Base-by-base conservation (phyloP, 2,888 invertebrate species). In the Pseudoips prasinana region DNA sequence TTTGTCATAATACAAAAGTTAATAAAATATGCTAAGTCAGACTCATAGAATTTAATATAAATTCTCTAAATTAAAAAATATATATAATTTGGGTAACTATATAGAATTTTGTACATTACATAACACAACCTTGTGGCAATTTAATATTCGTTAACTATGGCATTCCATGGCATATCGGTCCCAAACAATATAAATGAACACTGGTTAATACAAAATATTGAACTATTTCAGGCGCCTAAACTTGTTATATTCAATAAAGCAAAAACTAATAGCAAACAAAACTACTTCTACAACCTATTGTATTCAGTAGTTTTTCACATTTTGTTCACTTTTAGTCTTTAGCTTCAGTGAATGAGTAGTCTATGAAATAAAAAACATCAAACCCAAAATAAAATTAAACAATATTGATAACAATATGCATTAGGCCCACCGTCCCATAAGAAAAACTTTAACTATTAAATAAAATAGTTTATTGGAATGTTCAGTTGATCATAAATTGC, bases 81-180 rank as follows among this genome's bases (percentile, higher is more conserved):
- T 61, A 67, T 51, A 72, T 69, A 74, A 70, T 81, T 79, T 78
- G 75, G 87, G 86, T 86, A 87, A 87, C 86, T 80, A 67, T 58
- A 75, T 69, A 73, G 45, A 67, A 64, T 72, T 81, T 83, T 85
- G 81, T 85, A 86, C 80, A 82, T 59, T 65, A 72, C 26, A 67
- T 73, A 82, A 86, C 84, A 87, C 86, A 86, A 86, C 85, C 83
- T 64, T 55, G 76, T 81, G 84, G 86, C 86, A 85, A 80, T 78
- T 68, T 57, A 54, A 61, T 64, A 55, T 70, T 65, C 56, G 55
- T 70, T 65, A 70, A 60, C 56, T 78, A 84, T 86, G 82, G 82
- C 84, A 79, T 80, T 65, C 44, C 58, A 70, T 72, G 74, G 66
- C 75, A 47, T 45, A 32, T 40, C 23, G 25, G 36, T 32, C 47